Base-by-base conservation (phyloP, 2,113 vertebrate genomes). In the Saimiri boliviensis region DNA sequence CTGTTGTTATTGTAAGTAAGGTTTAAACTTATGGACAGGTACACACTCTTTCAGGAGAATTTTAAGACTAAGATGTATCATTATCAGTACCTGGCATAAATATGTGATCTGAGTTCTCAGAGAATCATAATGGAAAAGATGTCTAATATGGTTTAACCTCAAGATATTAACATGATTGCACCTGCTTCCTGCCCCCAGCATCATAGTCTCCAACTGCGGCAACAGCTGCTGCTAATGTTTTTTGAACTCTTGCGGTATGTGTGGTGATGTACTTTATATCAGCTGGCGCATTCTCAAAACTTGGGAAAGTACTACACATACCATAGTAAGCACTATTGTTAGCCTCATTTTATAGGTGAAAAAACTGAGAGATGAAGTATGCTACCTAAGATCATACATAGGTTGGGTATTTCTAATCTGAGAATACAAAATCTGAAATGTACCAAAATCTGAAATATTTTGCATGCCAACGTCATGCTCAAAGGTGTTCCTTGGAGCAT, bases 171-270 rank as follows among this genome's bases (percentile, higher is more conserved):
- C 32, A 58, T 32, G 73, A 8, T n/a, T 45, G 49, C 0, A 4
- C 6, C 1, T 0, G 13, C 10, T 0, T 35, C 9, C 66, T 3
- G 6, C 14, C 19, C 6, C 7, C 20, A 35, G 7, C 2, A 6
- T 77, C 40, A 35, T 1, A 8, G 35, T 66, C 40, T 32, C 32
- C 32, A 58, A 3, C 66, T 68, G 4, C 0, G 52, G 32, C 8
- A 0, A 40, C 6, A 56, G 14, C 42, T n/a, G 13, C 49, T 88
- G 49, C 76, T 63, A 21, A 20, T 11, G 10, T 71, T n/a, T 86
- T 63, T 21, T 37, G 60, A 63, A 47, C 9, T n/a, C 25, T 42
- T 77, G 1, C 9, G 21, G 35, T 63, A 11, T 66, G 5, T 2
- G 37, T 94, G 81, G 30, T 6, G 30, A 16, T 17, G 6, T 35